Evolutionary conservation across 2,888 invertebrate species (phyloP).

Genomic region (Entomobrya proxima): DNA sequence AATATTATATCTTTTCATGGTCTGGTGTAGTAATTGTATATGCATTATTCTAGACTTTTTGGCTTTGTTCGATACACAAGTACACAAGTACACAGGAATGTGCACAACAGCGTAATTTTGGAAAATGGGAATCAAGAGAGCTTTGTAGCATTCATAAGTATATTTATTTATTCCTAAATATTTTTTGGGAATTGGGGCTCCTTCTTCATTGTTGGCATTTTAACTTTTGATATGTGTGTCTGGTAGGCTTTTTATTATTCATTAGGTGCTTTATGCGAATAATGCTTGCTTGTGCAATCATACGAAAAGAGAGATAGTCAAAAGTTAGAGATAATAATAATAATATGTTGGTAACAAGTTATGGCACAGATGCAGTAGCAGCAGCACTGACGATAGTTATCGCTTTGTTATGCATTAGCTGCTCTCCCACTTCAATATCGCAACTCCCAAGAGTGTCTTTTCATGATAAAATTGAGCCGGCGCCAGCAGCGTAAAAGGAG

Average conservation of each 20-base stretch:
- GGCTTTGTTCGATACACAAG: neutral
- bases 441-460: constrained; percentile 22
- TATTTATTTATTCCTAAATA: neutral
- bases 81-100: neutral
- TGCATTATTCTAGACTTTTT: no score
- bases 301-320: no score
- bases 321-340: no score
- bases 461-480: neutral
- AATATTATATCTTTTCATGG: no score
- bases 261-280: no score
- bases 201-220: neutral
- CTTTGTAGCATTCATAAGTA: neutral
- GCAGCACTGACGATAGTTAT: neutral
- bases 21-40: no score
- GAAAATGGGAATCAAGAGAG: neutral
- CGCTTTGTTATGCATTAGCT: neutral
- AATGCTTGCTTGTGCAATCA: no score
- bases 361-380: no score
- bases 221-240: no score
- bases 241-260: no score
- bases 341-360: no score
- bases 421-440: neutral
- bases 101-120: no score
- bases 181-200: neutral
- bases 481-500: neutral